phyloP scores from a whole-genome alignment of 2,888 invertebrate species.

The Brenthis hecate region DNA sequence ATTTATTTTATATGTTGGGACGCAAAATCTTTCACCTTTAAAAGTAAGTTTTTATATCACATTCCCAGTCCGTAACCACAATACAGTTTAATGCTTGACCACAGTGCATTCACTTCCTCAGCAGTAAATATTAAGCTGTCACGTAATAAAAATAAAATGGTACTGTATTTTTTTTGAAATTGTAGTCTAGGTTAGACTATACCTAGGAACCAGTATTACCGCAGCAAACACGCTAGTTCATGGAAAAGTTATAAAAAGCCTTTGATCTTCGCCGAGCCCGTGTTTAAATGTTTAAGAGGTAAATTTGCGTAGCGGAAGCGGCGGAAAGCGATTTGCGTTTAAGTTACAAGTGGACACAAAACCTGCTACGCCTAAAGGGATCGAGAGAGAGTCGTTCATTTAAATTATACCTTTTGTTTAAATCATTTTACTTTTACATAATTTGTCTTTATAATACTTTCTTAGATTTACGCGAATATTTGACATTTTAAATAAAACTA shows the following conservation, averaged over 20 bases:
- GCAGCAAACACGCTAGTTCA: constrained; percentile 32
- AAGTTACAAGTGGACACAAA: constrained; percentile 27
- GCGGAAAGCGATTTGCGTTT: constrained; percentile 44
- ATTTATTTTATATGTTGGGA: neutral
- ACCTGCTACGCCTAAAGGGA: constrained; percentile 25
- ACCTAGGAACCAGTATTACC: constrained; percentile 31
- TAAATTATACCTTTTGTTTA: neutral
- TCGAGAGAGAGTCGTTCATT: constrained; percentile 14
- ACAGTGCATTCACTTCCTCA: constrained; percentile 33
- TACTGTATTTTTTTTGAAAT: constrained; percentile 25
- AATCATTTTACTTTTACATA: neutral
- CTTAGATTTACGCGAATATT: too few species aligned
- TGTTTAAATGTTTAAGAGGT: constrained; percentile 33
- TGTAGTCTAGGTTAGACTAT: constrained; percentile 21
- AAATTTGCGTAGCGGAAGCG: constrained; percentile 40
- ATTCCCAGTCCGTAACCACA: constrained; percentile 25
- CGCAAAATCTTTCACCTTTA: constrained; percentile 6
- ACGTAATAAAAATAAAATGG: constrained; percentile 36
- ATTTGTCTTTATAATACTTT: too few species aligned
- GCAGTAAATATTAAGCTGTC: constrained; percentile 30
- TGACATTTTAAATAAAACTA: too few species aligned
- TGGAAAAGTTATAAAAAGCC: constrained; percentile 36
- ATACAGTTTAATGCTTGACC: constrained; percentile 30
- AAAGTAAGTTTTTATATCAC: constrained; percentile 26
- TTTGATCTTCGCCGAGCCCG: constrained; percentile 37